Evolutionary conservation across 2,888 invertebrate genomes (phyloP).

Genomic region (Drosophila pseudotalamancana): DNA sequence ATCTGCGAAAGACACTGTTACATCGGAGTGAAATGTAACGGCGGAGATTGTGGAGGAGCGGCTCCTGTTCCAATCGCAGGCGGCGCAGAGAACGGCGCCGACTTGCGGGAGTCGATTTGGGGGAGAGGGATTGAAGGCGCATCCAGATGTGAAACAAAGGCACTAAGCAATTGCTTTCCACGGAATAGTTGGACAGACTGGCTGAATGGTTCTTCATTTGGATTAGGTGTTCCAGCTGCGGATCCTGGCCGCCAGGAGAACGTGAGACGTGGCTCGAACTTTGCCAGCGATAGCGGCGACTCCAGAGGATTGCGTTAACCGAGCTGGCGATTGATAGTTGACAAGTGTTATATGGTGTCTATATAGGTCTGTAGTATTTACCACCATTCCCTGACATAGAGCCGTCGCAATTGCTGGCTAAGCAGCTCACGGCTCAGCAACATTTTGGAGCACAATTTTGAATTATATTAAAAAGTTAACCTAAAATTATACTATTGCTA

Average conservation of each 20-base stretch:
- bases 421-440: slow-evolving; percentile 6
- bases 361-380: slow-evolving; percentile 12
- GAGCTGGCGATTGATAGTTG: not conserved
- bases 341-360: not conserved
- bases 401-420: slow-evolving; percentile 32
- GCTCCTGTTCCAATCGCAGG: slow-evolving; percentile 21
- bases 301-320: not conserved
- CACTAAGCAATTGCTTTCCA: slow-evolving; percentile 4
- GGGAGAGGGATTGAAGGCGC: slow-evolving; percentile 1
- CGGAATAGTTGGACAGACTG: not conserved
- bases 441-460: slow-evolving; percentile 16
- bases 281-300: slow-evolving; percentile 19
- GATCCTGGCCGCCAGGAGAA: slow-evolving; percentile 24
- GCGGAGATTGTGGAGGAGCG: slow-evolving; percentile 39
- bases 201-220: no score
- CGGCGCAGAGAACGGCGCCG: not conserved
- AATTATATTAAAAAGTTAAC: not conserved
- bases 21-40: slow-evolving; percentile 6
- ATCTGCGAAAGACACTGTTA: not conserved
- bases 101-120: not conserved
- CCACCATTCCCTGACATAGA: slow-evolving; percentile 14
- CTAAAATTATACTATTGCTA: not conserved
- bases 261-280: slow-evolving; percentile 3
- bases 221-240: no score
- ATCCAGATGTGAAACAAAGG: slow-evolving; percentile 44